Conservation (phyloP, 2,888 invertebrate species). For the Helleia helle region DNA sequence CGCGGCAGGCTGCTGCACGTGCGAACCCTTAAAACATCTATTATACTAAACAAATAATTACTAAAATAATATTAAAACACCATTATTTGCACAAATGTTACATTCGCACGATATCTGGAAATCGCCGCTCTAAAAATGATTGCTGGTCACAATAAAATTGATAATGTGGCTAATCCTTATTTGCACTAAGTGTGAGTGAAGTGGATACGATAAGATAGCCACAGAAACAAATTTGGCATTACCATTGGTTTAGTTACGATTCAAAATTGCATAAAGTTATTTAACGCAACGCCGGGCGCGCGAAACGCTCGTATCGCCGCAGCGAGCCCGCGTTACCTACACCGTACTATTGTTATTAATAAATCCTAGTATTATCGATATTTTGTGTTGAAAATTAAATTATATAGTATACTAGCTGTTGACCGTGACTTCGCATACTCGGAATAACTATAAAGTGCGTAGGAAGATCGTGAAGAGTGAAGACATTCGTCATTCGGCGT, state of each 20-base stretch:
- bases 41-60: constrained; percentile 35
- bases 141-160: constrained; percentile 53
- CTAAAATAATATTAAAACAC: constrained; percentile 28
- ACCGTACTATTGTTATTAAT: no score
- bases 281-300: constrained; percentile 10
- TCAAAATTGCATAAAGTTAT: constrained; percentile 27
- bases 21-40: constrained; percentile 31
- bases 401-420: constrained; percentile 1
- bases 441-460: no score
- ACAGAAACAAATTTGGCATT: constrained; percentile 41
- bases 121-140: constrained; percentile 44
- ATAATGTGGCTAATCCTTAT: constrained; percentile 63
- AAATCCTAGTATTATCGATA: no score
- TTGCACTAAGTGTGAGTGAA: constrained; percentile 59
- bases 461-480: no score
- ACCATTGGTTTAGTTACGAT: constrained; percentile 34
- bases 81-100: constrained; percentile 62
- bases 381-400: no score
- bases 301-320: no score
- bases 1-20: constrained; percentile 26
- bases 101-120: constrained; percentile 28
- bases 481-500: no score
- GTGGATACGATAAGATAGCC: constrained; percentile 56
- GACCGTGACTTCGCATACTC: no score
- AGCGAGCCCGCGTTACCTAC: no score